A percentile compares a stretch with the other conserved stretches of the same genome.
phyloP scores from a whole-genome alignment of 2,888 invertebrate genomes.

The Cartodere bifasciata region DNA sequence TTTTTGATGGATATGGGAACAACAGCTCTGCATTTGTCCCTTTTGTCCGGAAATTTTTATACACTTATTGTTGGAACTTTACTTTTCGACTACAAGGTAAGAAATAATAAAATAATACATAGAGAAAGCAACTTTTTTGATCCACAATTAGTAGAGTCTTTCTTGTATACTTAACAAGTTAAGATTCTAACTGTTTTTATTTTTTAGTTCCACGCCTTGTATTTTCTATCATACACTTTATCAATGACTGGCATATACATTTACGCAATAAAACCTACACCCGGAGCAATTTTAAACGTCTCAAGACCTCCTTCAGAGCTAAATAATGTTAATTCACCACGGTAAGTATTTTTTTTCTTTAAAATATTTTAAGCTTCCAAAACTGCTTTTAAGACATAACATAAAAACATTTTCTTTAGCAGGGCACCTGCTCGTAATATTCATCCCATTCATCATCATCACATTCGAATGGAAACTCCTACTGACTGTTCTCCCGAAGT shows the following conservation, averaged over 20 bases:
- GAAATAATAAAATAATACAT: too few relatives aligned
- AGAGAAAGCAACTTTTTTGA: too few relatives aligned
- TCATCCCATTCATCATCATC: too few relatives aligned
- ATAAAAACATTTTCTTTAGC: too few relatives aligned
- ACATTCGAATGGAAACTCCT: conserved; percentile 30
- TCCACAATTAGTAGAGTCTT: too few relatives aligned
- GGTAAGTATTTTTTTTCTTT: too few relatives aligned
- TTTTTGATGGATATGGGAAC: conserved; percentile 67
- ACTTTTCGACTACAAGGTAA: conserved; percentile 69
- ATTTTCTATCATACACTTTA: conserved; percentile 65
- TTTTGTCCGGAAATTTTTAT: conserved; percentile 76
- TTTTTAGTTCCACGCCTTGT: conserved; percentile 68
- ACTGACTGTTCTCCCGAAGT: conserved; percentile 34
- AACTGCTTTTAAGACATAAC: too few relatives aligned
- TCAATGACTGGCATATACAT: conserved; percentile 62
- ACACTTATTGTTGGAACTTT: conserved; percentile 68
- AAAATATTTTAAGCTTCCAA: too few relatives aligned
- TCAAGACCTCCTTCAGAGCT: conserved; percentile 25
- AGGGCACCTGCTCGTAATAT: too few relatives aligned
- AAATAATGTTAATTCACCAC: conserved; percentile 28
- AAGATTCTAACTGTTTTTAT: too few relatives aligned
- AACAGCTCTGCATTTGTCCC: conserved; percentile 69
- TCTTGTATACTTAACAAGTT: too few relatives aligned
- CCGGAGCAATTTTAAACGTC: too few relatives aligned
- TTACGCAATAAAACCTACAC: conserved; percentile 49